A percentile compares a stretch with the other conserved stretches of the same genome.
These are phyloP conservation scores for Sphinx pinastri DNA, from an alignment of 2,888 invertebrate species.

Conservation along the genomic window DNA sequence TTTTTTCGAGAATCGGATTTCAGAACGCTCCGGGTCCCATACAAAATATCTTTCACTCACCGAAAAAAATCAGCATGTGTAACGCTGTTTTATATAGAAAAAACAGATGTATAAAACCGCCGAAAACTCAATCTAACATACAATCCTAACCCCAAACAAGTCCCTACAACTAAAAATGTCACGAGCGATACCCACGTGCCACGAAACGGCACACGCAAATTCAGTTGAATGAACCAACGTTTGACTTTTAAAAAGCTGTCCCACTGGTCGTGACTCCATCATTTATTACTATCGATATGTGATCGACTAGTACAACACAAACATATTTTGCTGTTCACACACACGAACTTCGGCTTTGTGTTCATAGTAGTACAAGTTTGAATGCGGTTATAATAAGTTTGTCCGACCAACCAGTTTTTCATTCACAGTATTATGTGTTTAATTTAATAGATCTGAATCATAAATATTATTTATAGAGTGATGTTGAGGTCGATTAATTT, in stretches of 20 bases:
- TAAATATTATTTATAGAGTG: constrained; percentile 23
- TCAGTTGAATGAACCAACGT: constrained; percentile 65
- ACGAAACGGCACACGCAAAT: constrained; percentile 15
- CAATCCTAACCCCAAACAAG: not conserved
- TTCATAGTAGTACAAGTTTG: not conserved
- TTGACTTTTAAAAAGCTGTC: constrained; percentile 56
- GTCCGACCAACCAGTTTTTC: constrained; percentile 65
- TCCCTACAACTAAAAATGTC: not conserved
- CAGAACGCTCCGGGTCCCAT: no score
- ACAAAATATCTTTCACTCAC: no score
- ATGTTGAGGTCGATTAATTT: constrained; percentile 10
- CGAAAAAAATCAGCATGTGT: no score
- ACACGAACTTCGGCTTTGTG: not conserved
- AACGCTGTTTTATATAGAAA: no score
- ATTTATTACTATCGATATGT: constrained; percentile 75
- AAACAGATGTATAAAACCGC: no score
- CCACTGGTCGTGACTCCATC: constrained; percentile 59
- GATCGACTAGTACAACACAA: constrained; percentile 65
- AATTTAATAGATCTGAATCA: constrained; percentile 28
- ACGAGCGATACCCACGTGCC: constrained; percentile 5
- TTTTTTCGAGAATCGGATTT: no score
- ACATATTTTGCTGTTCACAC: constrained; percentile 27
- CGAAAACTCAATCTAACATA: not conserved
- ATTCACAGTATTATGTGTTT: constrained; percentile 51
- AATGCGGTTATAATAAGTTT: constrained; percentile 38